Conservation (phyloP, 2,797 vertebrate genomes). For the Pseudochromis fuscus region DNA sequence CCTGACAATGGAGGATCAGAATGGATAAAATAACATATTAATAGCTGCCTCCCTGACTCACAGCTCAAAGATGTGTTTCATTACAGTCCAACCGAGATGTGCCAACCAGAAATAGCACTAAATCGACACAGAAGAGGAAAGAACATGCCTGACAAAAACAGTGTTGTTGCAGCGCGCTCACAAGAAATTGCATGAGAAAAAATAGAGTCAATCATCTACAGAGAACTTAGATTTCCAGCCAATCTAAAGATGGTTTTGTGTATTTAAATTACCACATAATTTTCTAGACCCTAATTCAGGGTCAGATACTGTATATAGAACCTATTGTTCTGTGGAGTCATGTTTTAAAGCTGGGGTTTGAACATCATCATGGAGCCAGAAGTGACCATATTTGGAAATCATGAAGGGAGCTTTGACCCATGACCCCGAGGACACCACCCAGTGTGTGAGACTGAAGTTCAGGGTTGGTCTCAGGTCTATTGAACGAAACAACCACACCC, state of each 20-base stretch:
- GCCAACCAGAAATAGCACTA: constrained; percentile 55
- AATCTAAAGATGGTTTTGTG: not conserved
- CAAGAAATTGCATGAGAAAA: constrained; percentile 31
- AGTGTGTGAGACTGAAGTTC: too few relatives aligned
- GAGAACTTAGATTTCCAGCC: constrained; percentile 9
- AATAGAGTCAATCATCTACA: constrained; percentile 14
- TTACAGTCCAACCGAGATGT: constrained; percentile 59
- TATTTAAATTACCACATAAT: not conserved
- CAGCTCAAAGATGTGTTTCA: constrained; percentile 70
- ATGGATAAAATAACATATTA: constrained; percentile 63
- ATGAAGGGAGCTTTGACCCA: too few relatives aligned
- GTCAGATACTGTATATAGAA: too few relatives aligned
- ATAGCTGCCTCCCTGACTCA: constrained; percentile 51
- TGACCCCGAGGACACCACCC: too few relatives aligned
- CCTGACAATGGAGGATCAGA: constrained; percentile 56
- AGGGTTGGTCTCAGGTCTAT: too few relatives aligned
- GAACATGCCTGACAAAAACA: constrained; percentile 46
- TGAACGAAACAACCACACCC: too few relatives aligned
- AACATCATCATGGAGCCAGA: too few relatives aligned
- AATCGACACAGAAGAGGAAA: constrained; percentile 44
- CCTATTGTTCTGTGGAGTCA: too few relatives aligned
- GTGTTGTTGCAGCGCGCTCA: constrained; percentile 31
- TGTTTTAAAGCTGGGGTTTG: too few relatives aligned
- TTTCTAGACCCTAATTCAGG: too few relatives aligned
- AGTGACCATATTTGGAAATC: too few relatives aligned